phyloP scores from a whole-genome alignment of 2,113 vertebrate species.

The Xiphophorus couchianus region DNA sequence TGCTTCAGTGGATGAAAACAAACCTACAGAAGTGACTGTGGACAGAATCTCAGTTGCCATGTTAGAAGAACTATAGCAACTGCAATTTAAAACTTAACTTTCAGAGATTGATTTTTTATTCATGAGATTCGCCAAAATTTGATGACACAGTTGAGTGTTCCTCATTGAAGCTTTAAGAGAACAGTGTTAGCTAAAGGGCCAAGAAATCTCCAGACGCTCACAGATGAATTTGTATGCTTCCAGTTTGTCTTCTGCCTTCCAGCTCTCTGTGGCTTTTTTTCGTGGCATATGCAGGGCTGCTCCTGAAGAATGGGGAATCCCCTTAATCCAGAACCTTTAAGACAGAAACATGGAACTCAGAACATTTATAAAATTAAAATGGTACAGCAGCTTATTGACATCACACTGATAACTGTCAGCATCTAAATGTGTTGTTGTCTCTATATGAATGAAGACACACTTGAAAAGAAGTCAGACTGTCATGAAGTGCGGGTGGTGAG shows the following conservation, averaged over 20 bases:
- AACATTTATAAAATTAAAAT: neutral
- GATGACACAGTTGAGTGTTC: neutral
- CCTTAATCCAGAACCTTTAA: constrained; percentile 2
- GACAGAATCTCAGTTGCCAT: constrained; percentile 5
- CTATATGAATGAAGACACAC: no score
- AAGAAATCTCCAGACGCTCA: constrained; percentile 5
- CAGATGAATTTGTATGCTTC: constrained; percentile 6
- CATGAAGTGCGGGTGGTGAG: no score
- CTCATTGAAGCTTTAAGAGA: neutral
- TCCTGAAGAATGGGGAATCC: no score
- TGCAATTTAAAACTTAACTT: no score
- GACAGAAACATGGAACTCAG: constrained; percentile 7
- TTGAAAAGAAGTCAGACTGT: no score
- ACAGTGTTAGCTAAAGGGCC: neutral
- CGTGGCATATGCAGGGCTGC: rapidly evolving
- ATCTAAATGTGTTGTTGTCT: no score
- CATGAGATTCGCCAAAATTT: neutral
- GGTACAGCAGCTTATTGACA: neutral
- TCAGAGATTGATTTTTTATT: no score
- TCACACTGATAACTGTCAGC: no score
- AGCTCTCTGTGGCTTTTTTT: neutral
- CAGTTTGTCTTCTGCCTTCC: neutral
- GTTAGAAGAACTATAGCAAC: no score
- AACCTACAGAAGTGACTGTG: neutral
- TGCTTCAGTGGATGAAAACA: neutral